Evolutionary conservation across 2,113 vertebrate genomes (phyloP).

Genomic region (Benthochromis sp.): DNA sequence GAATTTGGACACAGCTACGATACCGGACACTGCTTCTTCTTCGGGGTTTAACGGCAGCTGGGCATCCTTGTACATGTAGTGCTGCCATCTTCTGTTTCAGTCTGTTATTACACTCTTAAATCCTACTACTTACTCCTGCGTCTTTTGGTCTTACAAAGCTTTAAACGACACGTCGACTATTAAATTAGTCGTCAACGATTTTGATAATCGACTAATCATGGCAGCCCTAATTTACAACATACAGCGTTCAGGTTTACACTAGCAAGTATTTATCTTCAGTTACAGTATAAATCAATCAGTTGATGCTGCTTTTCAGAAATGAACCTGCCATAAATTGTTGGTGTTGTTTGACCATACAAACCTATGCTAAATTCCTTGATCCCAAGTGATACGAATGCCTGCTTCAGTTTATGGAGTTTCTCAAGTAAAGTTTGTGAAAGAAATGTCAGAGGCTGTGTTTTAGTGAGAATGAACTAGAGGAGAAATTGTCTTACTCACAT

Average conservation of each 20-base stretch:
- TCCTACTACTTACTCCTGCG: not conserved
- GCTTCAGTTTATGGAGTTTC: not conserved
- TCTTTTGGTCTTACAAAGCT: not conserved
- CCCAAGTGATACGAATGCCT: not conserved
- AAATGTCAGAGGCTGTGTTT: not conserved
- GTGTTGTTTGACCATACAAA: not conserved
- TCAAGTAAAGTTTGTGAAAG: not conserved
- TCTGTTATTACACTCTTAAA: not conserved
- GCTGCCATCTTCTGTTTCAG: not conserved
- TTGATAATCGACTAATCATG: not conserved
- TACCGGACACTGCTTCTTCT: not conserved
- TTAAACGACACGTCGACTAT: not conserved
- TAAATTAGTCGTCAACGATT: not conserved
- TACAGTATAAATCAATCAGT: not conserved
- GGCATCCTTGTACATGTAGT: not conserved
- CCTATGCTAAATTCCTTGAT: not conserved
- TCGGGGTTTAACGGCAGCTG: not conserved
- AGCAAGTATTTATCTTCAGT: not conserved
- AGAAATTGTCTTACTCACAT: not conserved
- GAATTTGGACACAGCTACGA: not conserved
- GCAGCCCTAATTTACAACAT: not conserved
- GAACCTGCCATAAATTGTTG: not conserved
- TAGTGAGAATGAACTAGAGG: not conserved
- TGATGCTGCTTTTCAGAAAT: not conserved
- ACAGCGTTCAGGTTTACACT: not conserved